phyloP scores from a whole-genome alignment of 2,888 invertebrate genomes.

The Uloborus plumipes region DNA sequence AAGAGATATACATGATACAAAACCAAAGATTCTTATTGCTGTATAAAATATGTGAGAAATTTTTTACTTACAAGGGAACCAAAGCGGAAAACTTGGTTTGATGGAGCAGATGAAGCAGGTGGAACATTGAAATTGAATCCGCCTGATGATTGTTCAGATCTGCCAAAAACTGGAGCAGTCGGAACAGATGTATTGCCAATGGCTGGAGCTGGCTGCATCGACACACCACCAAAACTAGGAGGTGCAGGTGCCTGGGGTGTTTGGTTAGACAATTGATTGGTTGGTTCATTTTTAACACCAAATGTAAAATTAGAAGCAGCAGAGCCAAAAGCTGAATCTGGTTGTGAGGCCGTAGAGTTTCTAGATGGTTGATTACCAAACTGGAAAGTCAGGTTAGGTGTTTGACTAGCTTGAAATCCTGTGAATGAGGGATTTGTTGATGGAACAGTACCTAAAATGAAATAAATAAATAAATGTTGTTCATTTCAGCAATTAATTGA shows the following conservation, averaged over 20 bases:
- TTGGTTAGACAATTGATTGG: constrained; percentile 16
- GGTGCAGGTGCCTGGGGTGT: neutral
- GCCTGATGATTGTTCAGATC: constrained; percentile 17
- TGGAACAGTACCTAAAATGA: constrained; percentile 5
- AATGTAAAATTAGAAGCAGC: constrained; percentile 28
- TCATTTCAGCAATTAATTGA: too few relatives aligned
- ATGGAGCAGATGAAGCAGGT: constrained; percentile 12
- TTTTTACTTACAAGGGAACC: constrained; percentile 10
- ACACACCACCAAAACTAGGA: constrained; percentile 1
- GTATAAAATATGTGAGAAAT: too few relatives aligned
- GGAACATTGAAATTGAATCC: constrained; percentile 36
- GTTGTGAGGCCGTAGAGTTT: constrained; percentile 1
- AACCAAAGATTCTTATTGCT: too few relatives aligned
- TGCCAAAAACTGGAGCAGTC: constrained; percentile 8
- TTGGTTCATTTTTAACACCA: constrained; percentile 24
- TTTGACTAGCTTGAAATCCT: constrained; percentile 22
- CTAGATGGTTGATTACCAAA: constrained; percentile 38
- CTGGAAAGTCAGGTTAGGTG: constrained; percentile 20
- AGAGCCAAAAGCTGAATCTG: constrained; percentile 17
- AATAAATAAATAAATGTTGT: too few relatives aligned
- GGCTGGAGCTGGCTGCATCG: neutral
- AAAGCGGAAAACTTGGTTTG: constrained; percentile 33
- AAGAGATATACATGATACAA: too few relatives aligned
- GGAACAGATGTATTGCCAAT: neutral
- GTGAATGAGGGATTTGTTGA: constrained; percentile 13